Evolutionary conservation across 2,113 vertebrate species (phyloP).

Genomic region (Chlorodrepanis virens): DNA sequence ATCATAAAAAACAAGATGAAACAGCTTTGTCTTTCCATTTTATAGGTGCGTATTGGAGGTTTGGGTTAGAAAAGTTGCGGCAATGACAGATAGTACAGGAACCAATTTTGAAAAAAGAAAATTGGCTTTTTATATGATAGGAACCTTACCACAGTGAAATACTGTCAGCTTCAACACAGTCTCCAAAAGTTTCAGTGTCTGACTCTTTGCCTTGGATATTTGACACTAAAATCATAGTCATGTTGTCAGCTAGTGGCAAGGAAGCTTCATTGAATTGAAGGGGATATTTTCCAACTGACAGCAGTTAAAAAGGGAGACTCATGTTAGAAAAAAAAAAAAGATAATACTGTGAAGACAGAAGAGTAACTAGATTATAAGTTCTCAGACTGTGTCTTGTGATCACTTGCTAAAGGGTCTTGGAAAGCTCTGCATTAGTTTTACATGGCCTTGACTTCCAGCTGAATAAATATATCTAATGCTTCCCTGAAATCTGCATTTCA

Average conservation of each 20-base stretch:
- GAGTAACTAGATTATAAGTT: not conserved
- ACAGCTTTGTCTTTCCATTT: not conserved
- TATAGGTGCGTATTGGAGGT: not conserved
- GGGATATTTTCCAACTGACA: not conserved
- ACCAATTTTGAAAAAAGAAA: not conserved
- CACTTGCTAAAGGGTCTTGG: not conserved
- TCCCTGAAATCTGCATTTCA: conserved; percentile 14
- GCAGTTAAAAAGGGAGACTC: not conserved
- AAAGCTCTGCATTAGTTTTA: not conserved
- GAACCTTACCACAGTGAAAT: not conserved
- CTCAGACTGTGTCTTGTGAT: not conserved
- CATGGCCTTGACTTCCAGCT: not conserved
- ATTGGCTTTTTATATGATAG: not conserved
- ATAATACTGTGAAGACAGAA: not conserved
- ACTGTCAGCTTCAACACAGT: not conserved
- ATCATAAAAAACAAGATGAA: not conserved
- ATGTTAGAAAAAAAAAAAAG: not conserved
- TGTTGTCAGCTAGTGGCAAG: not conserved
- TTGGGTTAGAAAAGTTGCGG: not conserved
- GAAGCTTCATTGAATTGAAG: not conserved
- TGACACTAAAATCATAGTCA: not conserved
- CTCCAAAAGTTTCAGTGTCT: not conserved
- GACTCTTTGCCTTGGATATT: not conserved
- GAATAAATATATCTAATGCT: not conserved
- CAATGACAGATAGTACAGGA: not conserved